Evolutionary conservation across 2,113 vertebrate genomes (phyloP).

Genomic region (Cephalopterus ornatus): DNA sequence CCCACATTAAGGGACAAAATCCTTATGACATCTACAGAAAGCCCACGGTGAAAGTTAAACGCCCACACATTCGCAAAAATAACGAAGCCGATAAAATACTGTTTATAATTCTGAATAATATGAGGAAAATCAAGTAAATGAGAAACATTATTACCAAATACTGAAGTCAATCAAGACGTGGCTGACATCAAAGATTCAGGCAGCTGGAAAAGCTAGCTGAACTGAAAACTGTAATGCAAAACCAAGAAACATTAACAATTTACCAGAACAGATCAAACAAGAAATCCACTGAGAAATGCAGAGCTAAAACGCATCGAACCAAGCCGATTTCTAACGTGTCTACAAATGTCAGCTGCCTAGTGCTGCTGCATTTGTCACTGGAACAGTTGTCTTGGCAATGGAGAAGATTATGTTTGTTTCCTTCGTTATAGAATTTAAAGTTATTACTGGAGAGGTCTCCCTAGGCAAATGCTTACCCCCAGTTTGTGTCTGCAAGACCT

Average conservation of each 20-base stretch:
- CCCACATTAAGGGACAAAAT: slow-evolving; percentile 47
- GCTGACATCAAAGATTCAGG: neutral
- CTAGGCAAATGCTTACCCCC: slow-evolving; percentile 23
- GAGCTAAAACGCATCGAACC: neutral
- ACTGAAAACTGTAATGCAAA: neutral
- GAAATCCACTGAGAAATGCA: neutral
- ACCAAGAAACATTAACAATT: neutral
- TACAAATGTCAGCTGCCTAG: neutral
- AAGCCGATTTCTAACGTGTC: neutral
- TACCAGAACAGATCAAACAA: slow-evolving; percentile 18
- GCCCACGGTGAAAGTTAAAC: slow-evolving; percentile 23
- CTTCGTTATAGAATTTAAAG: slow-evolving; percentile 42
- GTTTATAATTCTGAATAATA: slow-evolving; percentile 12
- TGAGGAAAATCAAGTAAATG: neutral
- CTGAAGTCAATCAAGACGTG: neutral
- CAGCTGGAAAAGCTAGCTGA: slow-evolving; percentile 2
- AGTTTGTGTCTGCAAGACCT: slow-evolving; percentile 8
- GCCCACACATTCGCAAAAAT: neutral
- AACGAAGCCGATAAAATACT: slow-evolving; percentile 20
- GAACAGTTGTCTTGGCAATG: slow-evolving; percentile 5
- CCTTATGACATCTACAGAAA: neutral
- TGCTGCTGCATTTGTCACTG: slow-evolving; percentile 7
- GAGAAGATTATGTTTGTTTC: slow-evolving; percentile 39
- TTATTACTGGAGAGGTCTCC: slow-evolving; percentile 10
- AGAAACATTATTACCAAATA: neutral